Base-by-base conservation (phyloP, 2,888 invertebrate species). In the Lepas anatifera region DNA sequence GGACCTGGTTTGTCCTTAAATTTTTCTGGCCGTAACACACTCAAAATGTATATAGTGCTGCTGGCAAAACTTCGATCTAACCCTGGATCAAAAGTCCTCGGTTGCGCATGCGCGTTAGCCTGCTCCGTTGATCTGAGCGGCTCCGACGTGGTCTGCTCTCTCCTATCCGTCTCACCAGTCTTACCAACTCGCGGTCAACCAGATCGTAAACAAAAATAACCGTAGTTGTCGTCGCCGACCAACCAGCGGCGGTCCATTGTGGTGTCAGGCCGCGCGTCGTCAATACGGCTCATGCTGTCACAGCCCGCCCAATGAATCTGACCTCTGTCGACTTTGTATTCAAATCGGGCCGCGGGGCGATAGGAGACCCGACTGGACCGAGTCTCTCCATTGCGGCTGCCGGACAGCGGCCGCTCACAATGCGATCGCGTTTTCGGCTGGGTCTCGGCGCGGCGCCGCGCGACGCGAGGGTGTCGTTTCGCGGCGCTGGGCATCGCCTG, bases 131-230 rank as follows among this genome's bases (percentile, higher is more conserved):
- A n/a, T n/a, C n/a, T n/a, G n/a, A n/a, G n/a, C n/a, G n/a, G n/a
- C n/a, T n/a, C n/a, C n/a, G n/a, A n/a, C n/a, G n/a, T n/a, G n/a
- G n/a, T n/a, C n/a, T n/a, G n/a, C n/a, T n/a, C n/a, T n/a, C n/a
- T n/a, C n/a, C n/a, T n/a, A n/a, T n/a, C n/a, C n/a, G n/a, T n/a
- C n/a, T n/a, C n/a, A n/a, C n/a, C n/a, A n/a, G n/a, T n/a, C n/a
- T n/a, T n/a, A n/a, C n/a, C 32, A 2, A 22, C 32, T 32, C 58
- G 58, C 35, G 35, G 58, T 16, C 58, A 10, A 8, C 35, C 18
- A 22, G 58, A 22, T 58, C 58, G 58, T 58, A 58, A 58, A 58
- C 58, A 58, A 58, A 58, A 58, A 58, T 58, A 58, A 58, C 58
- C 58, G 58, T 58, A 58, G 58, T 22, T 22, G 32, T 35, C 58